phyloP scores from a whole-genome alignment of 2,888 invertebrate genomes.

The Pterostichus niger region DNA sequence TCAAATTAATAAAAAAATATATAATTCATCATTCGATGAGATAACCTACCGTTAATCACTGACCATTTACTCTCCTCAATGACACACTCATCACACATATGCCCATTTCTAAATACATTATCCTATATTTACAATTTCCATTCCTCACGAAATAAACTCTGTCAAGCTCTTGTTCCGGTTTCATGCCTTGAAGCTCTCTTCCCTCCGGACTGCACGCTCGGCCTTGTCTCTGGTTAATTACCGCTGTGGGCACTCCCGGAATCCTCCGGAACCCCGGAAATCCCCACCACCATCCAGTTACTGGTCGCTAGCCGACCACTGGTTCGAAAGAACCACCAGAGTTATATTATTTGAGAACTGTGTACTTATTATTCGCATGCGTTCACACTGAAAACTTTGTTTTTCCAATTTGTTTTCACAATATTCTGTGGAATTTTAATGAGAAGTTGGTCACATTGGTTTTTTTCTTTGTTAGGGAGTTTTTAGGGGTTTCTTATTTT shows the following conservation, averaged over 20 bases:
- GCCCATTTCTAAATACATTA: no score
- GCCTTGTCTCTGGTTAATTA: conserved; percentile 60
- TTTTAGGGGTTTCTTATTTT: no score
- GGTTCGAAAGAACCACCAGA: conserved; percentile 46
- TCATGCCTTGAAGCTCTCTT: neutral
- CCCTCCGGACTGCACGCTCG: conserved; percentile 5
- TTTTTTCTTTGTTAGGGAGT: neutral
- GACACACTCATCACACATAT: no score
- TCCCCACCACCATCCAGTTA: neutral
- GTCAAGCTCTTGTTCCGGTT: conserved; percentile 6
- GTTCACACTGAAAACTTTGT: conserved; percentile 53
- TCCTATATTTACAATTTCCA: no score
- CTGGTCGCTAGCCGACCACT: neutral
- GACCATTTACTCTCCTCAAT: no score
- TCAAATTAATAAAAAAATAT: no score
- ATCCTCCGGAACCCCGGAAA: neutral
- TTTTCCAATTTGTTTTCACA: conserved; percentile 59
- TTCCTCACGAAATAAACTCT: no score
- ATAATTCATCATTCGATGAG: no score
- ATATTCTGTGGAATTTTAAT: conserved; percentile 55
- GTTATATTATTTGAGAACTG: conserved; percentile 57
- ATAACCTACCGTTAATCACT: no score
- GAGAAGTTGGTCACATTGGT: conserved; percentile 35
- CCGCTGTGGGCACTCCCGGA: conserved; percentile 33
- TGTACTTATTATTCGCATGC: conserved; percentile 62